Evolutionary conservation across 2,797 vertebrate species (phyloP).

Genomic region (Pagetopsis macropterus): DNA sequence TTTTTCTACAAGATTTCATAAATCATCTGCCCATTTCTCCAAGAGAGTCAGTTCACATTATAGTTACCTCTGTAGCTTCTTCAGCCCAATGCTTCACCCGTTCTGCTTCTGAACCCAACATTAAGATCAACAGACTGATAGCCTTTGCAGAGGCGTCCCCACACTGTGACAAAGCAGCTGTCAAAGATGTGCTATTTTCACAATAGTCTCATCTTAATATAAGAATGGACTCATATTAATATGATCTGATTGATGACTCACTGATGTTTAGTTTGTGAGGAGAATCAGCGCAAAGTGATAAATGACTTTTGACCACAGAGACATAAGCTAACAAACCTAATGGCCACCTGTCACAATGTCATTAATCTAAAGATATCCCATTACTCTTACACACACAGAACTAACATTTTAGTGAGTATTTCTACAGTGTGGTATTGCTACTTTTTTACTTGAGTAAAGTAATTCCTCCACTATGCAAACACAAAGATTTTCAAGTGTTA

Average conservation of each 20-base stretch:
- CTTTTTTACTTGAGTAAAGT: background rate
- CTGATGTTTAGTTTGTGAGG: constrained; percentile 45
- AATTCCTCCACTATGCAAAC: too few relatives aligned
- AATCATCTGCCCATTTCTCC: constrained; percentile 34
- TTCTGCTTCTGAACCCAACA: constrained; percentile 37
- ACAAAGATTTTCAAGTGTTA: too few relatives aligned
- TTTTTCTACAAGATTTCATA: constrained; percentile 6
- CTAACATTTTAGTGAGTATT: too few relatives aligned
- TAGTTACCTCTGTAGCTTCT: constrained; percentile 46
- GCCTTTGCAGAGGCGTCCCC: constrained; percentile 24
- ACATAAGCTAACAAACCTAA: constrained; percentile 73
- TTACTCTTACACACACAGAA: constrained; percentile 51
- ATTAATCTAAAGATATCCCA: constrained; percentile 72
- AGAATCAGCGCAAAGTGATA: constrained; percentile 55
- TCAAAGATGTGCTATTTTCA: constrained; percentile 25
- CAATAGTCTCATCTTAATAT: constrained; percentile 38
- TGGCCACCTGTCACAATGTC: constrained; percentile 69
- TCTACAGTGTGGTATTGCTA: too few relatives aligned
- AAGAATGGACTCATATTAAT: constrained; percentile 55
- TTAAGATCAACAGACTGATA: constrained; percentile 66
- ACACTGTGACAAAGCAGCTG: constrained; percentile 7
- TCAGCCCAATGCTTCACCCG: constrained; percentile 42
- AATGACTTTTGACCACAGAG: constrained; percentile 58
- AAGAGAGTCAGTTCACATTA: constrained; percentile 46
- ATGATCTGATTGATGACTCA: constrained; percentile 63